A percentile compares a stretch with the other conserved stretches of the same genome.
phyloP scores from a whole-genome alignment of 2,113 vertebrate genomes.

The Aspidoscelis tigris region DNA sequence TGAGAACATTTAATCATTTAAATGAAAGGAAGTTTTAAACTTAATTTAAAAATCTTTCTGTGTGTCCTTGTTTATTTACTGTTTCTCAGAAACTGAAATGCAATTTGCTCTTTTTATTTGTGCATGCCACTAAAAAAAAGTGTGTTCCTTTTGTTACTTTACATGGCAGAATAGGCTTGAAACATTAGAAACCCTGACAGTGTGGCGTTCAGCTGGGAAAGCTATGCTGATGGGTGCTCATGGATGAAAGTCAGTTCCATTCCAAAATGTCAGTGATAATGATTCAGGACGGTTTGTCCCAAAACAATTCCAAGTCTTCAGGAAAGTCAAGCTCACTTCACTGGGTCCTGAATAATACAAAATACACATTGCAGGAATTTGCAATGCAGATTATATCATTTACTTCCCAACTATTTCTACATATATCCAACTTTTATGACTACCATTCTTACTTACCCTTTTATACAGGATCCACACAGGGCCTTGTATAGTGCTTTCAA shows the following conservation, averaged over 20 bases:
- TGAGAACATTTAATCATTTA: background rate
- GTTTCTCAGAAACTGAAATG: constrained; percentile 28
- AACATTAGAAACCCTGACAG: background rate
- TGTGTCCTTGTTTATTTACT: constrained; percentile 5
- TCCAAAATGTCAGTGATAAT: background rate
- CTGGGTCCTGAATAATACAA: background rate
- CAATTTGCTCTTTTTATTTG: background rate
- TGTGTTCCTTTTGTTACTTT: background rate
- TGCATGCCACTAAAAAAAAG: background rate
- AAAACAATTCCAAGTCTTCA: background rate
- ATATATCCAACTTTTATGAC: background rate
- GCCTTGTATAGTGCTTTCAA: no score
- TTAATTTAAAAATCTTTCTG: constrained; percentile 9
- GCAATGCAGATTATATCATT: background rate
- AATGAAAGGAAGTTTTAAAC: constrained; percentile 5
- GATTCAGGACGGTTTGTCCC: background rate
- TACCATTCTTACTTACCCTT: no score
- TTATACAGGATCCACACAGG: no score
- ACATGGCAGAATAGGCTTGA: background rate
- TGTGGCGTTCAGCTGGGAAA: no score
- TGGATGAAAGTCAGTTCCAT: background rate
- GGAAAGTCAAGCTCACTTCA: background rate
- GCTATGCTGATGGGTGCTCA: no score
- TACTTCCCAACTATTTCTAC: background rate
- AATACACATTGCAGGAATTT: background rate